Evolutionary conservation across 2,888 invertebrate genomes (phyloP), one percentile per base, ranked within the genome.

Genomic region (Drosophila rubida): DNA sequence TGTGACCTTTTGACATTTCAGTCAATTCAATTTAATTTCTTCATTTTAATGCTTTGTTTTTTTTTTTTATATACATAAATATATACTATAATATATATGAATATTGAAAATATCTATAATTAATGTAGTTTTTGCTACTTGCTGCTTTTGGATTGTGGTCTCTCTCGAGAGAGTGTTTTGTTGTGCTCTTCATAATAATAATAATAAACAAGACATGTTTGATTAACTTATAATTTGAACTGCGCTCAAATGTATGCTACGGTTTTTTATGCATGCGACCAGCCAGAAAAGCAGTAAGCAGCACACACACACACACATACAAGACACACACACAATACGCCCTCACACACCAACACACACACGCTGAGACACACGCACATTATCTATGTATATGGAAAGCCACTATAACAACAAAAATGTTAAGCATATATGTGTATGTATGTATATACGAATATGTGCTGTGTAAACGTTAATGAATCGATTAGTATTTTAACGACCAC

Each of bases 391-490:
- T 85, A 85, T 83, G 88, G 83, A 85, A 69, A 83, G 87, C 83
- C 87, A 85, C 59, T 45, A 66, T 82, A 82, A 37, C 35, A 14
- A 42, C 35, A 55, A 9, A 45, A 83, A 60, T 70, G 68, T 49
- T 51, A 64, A 63, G 49, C 51, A 59, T 66, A 63, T 48, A 49
- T 51, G 27, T 60, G 45, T 46, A 41, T 61, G 23, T 59, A 58
- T 46, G 37, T 60, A 42, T 62, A 67, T 64, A 64, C 54, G 19
- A 54, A 22, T 53, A 37, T 39, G 68, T 66, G 55, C 58, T 61
- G 67, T 80, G 78, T 75, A 78, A 87, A 78, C 73, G 70, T 78
- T 72, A 65, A 88, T 83, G 90, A 90, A 90, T 90, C 90, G 90
- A 90, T 90, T 90, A 90, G 90, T 90, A 90, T 90, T 87, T 81